A percentile compares a stretch with the other conserved stretches of the same genome.
These are phyloP conservation scores for Hemibagrus guttatus DNA, from an alignment of 2,797 vertebrate species.

Conservation along the genomic window DNA sequence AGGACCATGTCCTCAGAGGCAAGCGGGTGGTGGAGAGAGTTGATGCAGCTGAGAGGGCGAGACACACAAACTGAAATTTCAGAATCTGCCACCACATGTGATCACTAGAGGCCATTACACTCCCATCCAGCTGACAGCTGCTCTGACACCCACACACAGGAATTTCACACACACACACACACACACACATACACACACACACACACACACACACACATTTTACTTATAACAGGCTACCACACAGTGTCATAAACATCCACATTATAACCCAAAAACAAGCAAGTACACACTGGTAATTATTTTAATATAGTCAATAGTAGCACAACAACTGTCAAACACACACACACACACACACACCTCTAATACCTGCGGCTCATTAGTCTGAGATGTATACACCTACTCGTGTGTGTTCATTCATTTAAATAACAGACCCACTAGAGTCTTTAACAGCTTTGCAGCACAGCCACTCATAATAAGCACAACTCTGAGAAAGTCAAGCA, in stretches of 20 bases:
- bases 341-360: conserved; percentile 4
- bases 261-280: conserved; percentile 2
- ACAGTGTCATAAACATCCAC: conserved; percentile 25
- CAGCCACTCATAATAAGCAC: not conserved
- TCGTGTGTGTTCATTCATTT: not conserved
- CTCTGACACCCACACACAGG: conserved; percentile 37
- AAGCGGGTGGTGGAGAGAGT: conserved; percentile 23
- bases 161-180: conserved; percentile 45
- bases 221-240: conserved; percentile 31
- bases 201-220: conserved; percentile 8
- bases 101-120: conserved; percentile 50
- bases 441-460: not conserved
- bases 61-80: conserved; percentile 33
- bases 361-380: not conserved
- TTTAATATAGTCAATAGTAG: conserved; percentile 9
- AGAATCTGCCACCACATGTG: conserved; percentile 47
- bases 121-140: conserved; percentile 51
- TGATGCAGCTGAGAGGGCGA: conserved; percentile 26
- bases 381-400: not conserved
- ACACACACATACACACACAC: conserved; percentile 43
- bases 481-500: not conserved
- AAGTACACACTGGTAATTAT: conserved; percentile 34
- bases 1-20: conserved; percentile 42
- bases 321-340: conserved; percentile 6
- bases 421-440: not conserved